Conservation (phyloP, 2,888 invertebrate genomes). For the Alitta virens region DNA sequence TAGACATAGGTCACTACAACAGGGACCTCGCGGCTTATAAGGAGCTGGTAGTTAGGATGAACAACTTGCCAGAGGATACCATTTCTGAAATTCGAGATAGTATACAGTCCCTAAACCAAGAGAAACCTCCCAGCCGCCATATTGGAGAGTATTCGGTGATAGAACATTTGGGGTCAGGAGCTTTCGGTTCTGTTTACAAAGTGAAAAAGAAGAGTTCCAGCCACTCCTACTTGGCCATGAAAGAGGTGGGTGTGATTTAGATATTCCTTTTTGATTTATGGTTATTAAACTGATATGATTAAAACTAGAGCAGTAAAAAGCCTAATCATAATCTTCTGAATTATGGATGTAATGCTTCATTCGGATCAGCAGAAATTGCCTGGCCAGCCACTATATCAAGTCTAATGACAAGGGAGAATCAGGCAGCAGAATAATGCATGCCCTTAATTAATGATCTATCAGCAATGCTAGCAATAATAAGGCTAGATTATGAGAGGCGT, state of each 20-base stretch:
- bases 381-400: too few species aligned
- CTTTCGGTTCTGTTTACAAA: slow-evolving; percentile 60
- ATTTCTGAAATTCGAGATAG: slow-evolving; percentile 46
- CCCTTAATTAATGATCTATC: too few species aligned
- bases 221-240: slow-evolving; percentile 56
- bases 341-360: too few species aligned
- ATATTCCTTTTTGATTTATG: too few species aligned
- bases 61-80: slow-evolving; percentile 39
- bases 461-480: too few species aligned
- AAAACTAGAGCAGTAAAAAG: too few species aligned
- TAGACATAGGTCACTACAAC: slow-evolving; percentile 59
- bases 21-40: slow-evolving; percentile 56
- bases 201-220: slow-evolving; percentile 49
- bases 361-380: too few species aligned
- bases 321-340: too few species aligned
- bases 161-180: slow-evolving; percentile 58
- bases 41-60: slow-evolving; percentile 47
- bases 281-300: too few species aligned
- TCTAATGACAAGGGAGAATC: too few species aligned
- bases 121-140: slow-evolving; percentile 43
- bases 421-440: too few species aligned
- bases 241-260: slow-evolving; percentile 50
- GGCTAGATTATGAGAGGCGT: too few species aligned
- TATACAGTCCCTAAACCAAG: slow-evolving; percentile 47
- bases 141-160: slow-evolving; percentile 58